Evolutionary conservation across 2,113 vertebrate species (phyloP), one percentile per base, ranked within the genome.

Genomic region (Engraulis encrasicolus): DNA sequence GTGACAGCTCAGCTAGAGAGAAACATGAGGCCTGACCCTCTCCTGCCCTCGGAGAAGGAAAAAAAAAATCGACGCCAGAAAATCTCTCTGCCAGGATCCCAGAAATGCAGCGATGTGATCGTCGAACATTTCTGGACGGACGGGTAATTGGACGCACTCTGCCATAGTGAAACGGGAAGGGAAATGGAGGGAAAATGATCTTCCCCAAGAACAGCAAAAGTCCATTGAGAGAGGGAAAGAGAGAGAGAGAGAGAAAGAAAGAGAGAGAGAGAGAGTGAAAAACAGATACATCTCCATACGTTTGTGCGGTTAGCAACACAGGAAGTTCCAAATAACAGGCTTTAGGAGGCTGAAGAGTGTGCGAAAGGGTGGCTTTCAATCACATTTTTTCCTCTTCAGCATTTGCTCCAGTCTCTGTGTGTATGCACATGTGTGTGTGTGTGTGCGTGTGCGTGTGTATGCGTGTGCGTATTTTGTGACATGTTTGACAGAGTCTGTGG

Each of bases 251-350:
- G 20, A 61, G 2, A 66, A 2, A 20, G 54, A 58, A 3, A 20
- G 54, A 20, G 20, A 58, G 54, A n/a, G 19, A 58, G 54, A 58
- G 20, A 58, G 54, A 58, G 19, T 6, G 23, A 66, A 66, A 66
- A 66, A 66, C 58, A 66, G 23, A 66, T 66, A 31, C 23, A 66
- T 66, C 23, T 31, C 23, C 58, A 66, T 31, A 66, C 58, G 23
- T 66, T 31, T 31, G 58, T 66, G 58, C n/a, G 23, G 58, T 66
- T 66, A 66, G 58, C 23, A 1, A 66, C 27, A 66, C 58, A 66
- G 58, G 58, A 66, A 66, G 58, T 66, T 66, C 58, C 58, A 66
- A 66, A 66, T 66, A 66, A 66, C 58, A 66, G 58, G 58, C 58
- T 66, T 66, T 66, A 66, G n/a, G n/a, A 66, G 58, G 27, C 27